Base-by-base conservation (phyloP, 2,113 vertebrate genomes). In the Nannospalax galili region DNA sequence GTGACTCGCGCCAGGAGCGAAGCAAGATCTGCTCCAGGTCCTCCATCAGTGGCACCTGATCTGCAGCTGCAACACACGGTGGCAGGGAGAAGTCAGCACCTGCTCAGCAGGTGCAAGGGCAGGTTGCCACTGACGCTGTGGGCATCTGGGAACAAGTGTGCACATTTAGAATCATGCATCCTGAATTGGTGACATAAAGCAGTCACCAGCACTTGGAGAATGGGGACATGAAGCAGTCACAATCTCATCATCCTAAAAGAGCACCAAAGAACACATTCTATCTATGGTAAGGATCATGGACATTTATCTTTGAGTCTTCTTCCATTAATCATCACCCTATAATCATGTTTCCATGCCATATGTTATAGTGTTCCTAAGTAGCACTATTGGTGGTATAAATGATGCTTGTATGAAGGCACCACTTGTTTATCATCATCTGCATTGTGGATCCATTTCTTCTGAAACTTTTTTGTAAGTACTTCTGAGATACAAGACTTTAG, bases 21-120 rank as follows among this genome's bases (percentile, higher is more conserved):
- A 99, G 99, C 97, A 99, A 99, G 96, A 99, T 99, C 96, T 99
- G 99, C 97, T 99, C 99, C 98, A 99, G 97, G 96, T 99, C 99
- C 95, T 99, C 99, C 96, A 99, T 99, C 96, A 99, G 97, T 15
- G 99, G 99, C 37, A 99, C 99, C 98, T 99, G 99, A 97, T 99
- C 99, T 0, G 99, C 98, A 22, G 99, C 99, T 99, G 80, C 74
- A 92, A 84, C 0, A 86, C 48, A 80, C 1, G 22, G 30, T 0
- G 3, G 30, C 4, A 0, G 9, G 28, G 11, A 19, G 11, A n/a
- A 32, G 0, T 93, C 45, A 79, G 84, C 0, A 1, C 7, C 75
- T 0, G 19, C 22, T 17, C 0, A 2, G 4, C 45, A 52, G 24
- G 37, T 10, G 28, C 48, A 0, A 5, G 0, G 32, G 62, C 45